Conservation (phyloP, 2,888 invertebrate genomes). For the Folsomia candida region DNA sequence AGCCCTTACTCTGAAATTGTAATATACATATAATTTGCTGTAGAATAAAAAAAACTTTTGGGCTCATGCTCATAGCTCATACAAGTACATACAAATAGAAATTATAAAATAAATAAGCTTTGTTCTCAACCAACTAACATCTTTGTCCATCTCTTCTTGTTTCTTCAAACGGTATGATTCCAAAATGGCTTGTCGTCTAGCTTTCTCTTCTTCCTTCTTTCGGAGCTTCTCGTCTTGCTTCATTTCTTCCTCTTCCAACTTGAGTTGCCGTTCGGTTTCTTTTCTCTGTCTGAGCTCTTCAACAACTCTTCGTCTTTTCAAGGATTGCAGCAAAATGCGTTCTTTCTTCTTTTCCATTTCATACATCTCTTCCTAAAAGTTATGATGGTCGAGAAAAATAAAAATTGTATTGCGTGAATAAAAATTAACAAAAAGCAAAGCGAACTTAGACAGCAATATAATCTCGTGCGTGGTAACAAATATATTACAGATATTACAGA, state of each 20-base stretch:
- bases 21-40: no score
- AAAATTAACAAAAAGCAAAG: conserved; percentile 2
- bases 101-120: conserved; percentile 11
- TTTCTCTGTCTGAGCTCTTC: conserved; percentile 81
- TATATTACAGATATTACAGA: no score
- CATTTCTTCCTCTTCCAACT: conserved; percentile 65
- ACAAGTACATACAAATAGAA: no score
- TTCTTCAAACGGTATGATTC: conserved; percentile 92
- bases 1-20: conserved; percentile 41
- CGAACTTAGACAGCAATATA: not conserved
- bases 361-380: conserved; percentile 71
- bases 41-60: no score
- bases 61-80: no score
- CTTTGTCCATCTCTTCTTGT: conserved; percentile 51
- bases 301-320: conserved; percentile 85
- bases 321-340: conserved; percentile 80
- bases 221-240: conserved; percentile 68
- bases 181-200: conserved; percentile 81
- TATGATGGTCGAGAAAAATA: not conserved
- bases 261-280: conserved; percentile 74
- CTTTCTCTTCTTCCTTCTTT: conserved; percentile 76
- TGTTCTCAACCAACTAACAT: conserved; percentile 39
- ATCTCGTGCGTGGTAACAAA: no score
- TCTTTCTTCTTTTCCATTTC: conserved; percentile 93
- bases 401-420: conserved; percentile 7